Conservation (phyloP, 2,797 vertebrate genomes). For the Ctenopoma kingsleyae region DNA sequence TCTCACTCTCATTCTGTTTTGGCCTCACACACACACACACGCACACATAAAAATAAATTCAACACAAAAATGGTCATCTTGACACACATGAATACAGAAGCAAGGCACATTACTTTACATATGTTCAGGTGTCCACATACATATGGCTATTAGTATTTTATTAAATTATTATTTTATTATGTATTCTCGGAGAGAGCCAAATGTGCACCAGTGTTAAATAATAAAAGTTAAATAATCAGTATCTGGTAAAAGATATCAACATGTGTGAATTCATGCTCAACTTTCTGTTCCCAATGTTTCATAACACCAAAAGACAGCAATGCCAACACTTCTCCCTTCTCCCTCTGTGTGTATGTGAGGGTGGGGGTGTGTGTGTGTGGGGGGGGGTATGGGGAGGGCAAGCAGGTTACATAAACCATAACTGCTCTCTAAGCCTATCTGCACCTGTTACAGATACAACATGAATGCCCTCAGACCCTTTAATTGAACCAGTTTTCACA, state of each 20-base stretch:
- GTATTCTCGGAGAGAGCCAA: conserved; percentile 30
- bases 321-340: conserved; percentile 38
- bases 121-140: conserved; percentile 7
- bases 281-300: conserved; percentile 40
- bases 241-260: conserved; percentile 44
- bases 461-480: conserved; percentile 14
- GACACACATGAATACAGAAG: conserved; percentile 14
- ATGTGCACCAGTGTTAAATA: conserved; percentile 41
- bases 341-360: conserved; percentile 10
- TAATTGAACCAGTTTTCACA: background rate
- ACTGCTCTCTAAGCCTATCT: conserved; percentile 35
- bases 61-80: conserved; percentile 24
- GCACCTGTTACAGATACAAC: conserved; percentile 53
- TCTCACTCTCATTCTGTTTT: background rate
- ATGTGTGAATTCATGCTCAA: conserved; percentile 49
- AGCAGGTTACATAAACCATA: conserved; percentile 47
- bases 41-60: conserved; percentile 8
- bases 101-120: conserved; percentile 12
- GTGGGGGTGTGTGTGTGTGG: conserved; percentile 13
- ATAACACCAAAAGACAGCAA: conserved; percentile 38
- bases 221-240: conserved; percentile 40
- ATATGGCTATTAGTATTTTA: background rate
- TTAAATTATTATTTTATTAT: too few species aligned
- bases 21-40: background rate
- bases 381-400: background rate